Conservation (phyloP, 2,888 invertebrate species). For the Yponomeuta sedellus region DNA sequence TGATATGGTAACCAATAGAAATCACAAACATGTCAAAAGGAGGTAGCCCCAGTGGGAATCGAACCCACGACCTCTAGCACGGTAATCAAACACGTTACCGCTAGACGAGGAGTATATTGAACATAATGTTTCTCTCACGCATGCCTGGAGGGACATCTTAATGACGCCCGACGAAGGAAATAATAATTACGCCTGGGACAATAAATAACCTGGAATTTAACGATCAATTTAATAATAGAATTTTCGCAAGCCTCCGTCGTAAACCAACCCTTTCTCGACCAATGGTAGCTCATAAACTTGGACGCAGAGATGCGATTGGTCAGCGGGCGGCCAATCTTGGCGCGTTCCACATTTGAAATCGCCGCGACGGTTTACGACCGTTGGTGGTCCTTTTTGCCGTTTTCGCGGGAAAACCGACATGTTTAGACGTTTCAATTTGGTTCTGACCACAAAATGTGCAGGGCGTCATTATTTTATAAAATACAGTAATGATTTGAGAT, state of each 20-base stretch:
- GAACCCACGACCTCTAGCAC: too few relatives aligned
- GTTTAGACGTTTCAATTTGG: constrained; percentile 30
- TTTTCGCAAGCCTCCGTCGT: constrained; percentile 72
- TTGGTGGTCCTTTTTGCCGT: constrained; percentile 64
- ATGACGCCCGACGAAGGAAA: constrained; percentile 32
- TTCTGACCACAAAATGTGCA: constrained; percentile 3
- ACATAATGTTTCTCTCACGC: neutral
- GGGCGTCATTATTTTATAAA: neutral
- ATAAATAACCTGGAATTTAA: constrained; percentile 66
- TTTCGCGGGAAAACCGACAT: constrained; percentile 74
- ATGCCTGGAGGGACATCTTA: constrained; percentile 3
- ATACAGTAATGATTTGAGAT: constrained; percentile 30
- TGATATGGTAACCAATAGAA: too few relatives aligned
- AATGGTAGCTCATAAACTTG: constrained; percentile 64
- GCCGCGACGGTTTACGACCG: constrained; percentile 65
- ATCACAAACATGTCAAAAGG: too few relatives aligned
- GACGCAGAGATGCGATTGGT: constrained; percentile 60
- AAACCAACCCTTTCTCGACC: constrained; percentile 64
- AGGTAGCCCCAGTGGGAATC: too few relatives aligned
- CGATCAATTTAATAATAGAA: constrained; percentile 76
- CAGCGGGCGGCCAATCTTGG: constrained; percentile 56
- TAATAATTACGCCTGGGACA: constrained; percentile 65
- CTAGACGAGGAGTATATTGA: neutral
- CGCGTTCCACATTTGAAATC: constrained; percentile 63
- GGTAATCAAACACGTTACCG: too few relatives aligned